Percentiles rank a stretch among this genome's conserved stretches.
phyloP scores from a whole-genome alignment of 2,113 vertebrate genomes.

The Cromileptes altivelis region DNA sequence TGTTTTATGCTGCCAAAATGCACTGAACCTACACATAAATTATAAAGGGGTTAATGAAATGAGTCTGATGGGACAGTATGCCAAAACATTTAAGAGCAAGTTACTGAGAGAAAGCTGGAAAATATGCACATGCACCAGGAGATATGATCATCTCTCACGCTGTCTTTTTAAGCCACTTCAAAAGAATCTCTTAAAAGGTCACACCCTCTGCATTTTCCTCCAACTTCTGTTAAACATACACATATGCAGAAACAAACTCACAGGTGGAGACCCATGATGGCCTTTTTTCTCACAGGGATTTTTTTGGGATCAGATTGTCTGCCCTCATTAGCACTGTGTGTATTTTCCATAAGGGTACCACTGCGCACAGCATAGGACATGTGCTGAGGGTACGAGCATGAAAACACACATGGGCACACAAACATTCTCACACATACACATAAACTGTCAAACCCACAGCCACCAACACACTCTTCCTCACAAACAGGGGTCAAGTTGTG shows the following conservation, averaged over 20 bases:
- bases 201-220: neutral
- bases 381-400: slow-evolving; percentile 35
- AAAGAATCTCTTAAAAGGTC: neutral
- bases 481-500: slow-evolving; percentile 39
- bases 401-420: slow-evolving; percentile 18
- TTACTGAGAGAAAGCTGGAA: neutral
- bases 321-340: slow-evolving; percentile 58
- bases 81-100: neutral
- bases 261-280: slow-evolving; percentile 41
- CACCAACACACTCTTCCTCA: slow-evolving; percentile 16
- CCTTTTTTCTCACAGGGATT: slow-evolving; percentile 68
- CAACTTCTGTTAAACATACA: slow-evolving; percentile 22
- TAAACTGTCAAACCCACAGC: slow-evolving; percentile 11
- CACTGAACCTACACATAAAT: neutral
- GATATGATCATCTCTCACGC: neutral
- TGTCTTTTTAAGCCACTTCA: slow-evolving; percentile 2
- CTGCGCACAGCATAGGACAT: slow-evolving; percentile 26
- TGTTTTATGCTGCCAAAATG: neutral
- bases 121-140: neutral
- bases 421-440: slow-evolving; percentile 52
- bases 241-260: slow-evolving; percentile 32
- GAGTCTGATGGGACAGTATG: neutral
- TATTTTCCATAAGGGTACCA: slow-evolving; percentile 79
- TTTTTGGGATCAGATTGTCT: slow-evolving; percentile 65
- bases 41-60: slow-evolving; percentile 10